Conservation (phyloP, 2,888 invertebrate species). For the Colostygia pectinataria region DNA sequence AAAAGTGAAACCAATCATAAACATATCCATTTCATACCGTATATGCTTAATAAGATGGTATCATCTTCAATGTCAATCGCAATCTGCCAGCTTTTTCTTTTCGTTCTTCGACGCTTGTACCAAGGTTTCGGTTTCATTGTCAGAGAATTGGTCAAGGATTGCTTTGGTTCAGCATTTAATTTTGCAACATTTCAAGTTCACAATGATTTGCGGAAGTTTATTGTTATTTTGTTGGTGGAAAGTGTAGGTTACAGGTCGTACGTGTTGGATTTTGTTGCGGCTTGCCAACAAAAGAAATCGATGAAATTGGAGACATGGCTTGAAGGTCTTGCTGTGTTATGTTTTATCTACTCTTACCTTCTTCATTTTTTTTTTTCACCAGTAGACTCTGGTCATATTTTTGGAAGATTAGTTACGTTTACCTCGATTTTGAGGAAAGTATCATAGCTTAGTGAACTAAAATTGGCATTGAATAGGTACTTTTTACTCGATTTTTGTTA, state of each 20-base stretch:
- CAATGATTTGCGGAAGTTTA: constrained; percentile 59
- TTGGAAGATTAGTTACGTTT: too few relatives aligned
- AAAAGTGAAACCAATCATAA: constrained; percentile 23
- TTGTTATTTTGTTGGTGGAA: constrained; percentile 60
- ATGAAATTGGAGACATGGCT: constrained; percentile 22
- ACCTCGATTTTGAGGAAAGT: too few relatives aligned
- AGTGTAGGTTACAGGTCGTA: constrained; percentile 66
- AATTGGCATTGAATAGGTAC: too few relatives aligned
- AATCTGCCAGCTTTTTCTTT: constrained; percentile 8
- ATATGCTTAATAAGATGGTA: constrained; percentile 18
- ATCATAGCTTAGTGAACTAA: too few relatives aligned
- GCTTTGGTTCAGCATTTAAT: constrained; percentile 29
- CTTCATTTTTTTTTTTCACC: too few relatives aligned
- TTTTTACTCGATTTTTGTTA: too few relatives aligned
- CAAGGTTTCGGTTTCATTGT: constrained; percentile 19
- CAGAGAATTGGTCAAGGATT: constrained; percentile 50
- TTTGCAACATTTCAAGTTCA: constrained; percentile 53
- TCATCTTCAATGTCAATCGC: constrained; percentile 12
- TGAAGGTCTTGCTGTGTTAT: constrained; percentile 15
- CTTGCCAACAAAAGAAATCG: constrained; percentile 35
- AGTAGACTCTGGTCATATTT: too few relatives aligned
- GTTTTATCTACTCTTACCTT: constrained; percentile 2
- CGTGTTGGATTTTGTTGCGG: constrained; percentile 39
- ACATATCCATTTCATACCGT: constrained; percentile 12
- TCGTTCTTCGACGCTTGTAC: constrained; percentile 9